Evolutionary conservation across 2,113 vertebrate species (phyloP).

Genomic region (Oncorhynchus gorbuscha): DNA sequence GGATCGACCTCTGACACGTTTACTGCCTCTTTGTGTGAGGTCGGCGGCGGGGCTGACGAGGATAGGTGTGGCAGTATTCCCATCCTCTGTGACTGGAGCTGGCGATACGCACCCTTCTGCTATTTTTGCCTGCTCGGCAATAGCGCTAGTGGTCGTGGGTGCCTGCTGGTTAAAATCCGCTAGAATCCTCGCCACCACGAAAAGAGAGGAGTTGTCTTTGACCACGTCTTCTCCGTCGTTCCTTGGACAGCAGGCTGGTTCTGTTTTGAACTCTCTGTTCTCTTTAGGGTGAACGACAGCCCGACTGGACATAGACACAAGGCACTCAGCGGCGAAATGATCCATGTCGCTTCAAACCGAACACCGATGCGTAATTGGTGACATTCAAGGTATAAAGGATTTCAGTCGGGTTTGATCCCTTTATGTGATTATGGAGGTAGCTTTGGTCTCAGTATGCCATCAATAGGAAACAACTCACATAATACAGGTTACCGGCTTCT

Average conservation of each 20-base stretch:
- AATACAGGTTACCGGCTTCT: constrained; percentile 22
- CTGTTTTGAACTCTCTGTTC: constrained; percentile 76
- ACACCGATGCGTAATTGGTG: not conserved
- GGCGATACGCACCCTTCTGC: constrained; percentile 76
- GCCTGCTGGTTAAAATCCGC: constrained; percentile 95
- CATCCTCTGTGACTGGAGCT: constrained; percentile 73
- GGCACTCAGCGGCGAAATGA: constrained; percentile 85
- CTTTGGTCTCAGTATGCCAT: not conserved
- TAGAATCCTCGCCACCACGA: constrained; percentile 92
- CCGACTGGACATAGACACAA: constrained; percentile 89
- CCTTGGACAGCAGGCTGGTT: constrained; percentile 66
- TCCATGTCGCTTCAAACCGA: constrained; percentile 65
- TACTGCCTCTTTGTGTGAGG: constrained; percentile 89
- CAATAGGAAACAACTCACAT: constrained; percentile 25
- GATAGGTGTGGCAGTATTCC: constrained; percentile 88
- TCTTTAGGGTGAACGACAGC: constrained; percentile 83
- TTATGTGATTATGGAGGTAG: constrained; percentile 20
- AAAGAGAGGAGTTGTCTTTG: constrained; percentile 86
- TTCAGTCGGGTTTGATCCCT: not conserved
- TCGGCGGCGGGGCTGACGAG: constrained; percentile 78
- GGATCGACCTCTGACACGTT: constrained; percentile 81
- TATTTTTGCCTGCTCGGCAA: constrained; percentile 78
- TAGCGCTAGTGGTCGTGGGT: constrained; percentile 64
- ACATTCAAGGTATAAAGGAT: constrained; percentile 4
- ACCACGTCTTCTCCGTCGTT: constrained; percentile 79